phyloP scores from a whole-genome alignment of 2,888 invertebrate species.

The Steinernema carpocapsae region DNA sequence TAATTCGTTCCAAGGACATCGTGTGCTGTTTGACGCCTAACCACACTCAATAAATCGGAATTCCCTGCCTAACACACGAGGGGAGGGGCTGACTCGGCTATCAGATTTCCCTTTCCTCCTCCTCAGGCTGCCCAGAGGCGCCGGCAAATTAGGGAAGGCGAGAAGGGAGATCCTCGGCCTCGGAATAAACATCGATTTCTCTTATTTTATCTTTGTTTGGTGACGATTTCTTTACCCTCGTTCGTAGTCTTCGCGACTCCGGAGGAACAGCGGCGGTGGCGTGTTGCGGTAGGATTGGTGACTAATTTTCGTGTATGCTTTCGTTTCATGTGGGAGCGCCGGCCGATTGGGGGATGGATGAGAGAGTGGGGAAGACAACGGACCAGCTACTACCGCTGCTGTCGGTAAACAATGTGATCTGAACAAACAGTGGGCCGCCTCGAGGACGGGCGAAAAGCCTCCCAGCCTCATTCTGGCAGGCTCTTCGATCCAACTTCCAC shows the following conservation, averaged over 20 bases:
- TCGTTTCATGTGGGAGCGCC: constrained; percentile 5
- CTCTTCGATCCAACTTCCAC: not conserved
- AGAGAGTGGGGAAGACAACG: constrained; percentile 11
- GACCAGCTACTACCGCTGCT: constrained; percentile 7
- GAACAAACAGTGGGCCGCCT: constrained; percentile 27
- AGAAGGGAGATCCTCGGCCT: not conserved
- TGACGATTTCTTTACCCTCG: constrained; percentile 29
- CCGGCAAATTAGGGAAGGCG: not conserved
- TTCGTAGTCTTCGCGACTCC: not conserved
- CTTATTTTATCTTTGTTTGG: not conserved
- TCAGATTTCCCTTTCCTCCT: constrained; percentile 21
- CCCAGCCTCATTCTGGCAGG: not conserved
- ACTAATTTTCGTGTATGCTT: constrained; percentile 34
- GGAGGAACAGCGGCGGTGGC: constrained; percentile 22
- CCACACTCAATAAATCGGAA: constrained; percentile 20
- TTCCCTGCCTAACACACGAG: not conserved
- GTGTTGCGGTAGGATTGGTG: constrained; percentile 5
- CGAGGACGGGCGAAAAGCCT: not conserved
- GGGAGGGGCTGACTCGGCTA: constrained; percentile 29
- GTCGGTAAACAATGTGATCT: constrained; percentile 25
- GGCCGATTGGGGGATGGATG: not conserved
- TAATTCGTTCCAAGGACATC: not conserved
- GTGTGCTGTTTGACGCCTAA: not conserved
- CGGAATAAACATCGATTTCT: constrained; percentile 30
- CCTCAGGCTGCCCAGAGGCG: not conserved